Base-by-base conservation (phyloP, 2,113 vertebrate genomes). In the Pomatostomus ruficeps region DNA sequence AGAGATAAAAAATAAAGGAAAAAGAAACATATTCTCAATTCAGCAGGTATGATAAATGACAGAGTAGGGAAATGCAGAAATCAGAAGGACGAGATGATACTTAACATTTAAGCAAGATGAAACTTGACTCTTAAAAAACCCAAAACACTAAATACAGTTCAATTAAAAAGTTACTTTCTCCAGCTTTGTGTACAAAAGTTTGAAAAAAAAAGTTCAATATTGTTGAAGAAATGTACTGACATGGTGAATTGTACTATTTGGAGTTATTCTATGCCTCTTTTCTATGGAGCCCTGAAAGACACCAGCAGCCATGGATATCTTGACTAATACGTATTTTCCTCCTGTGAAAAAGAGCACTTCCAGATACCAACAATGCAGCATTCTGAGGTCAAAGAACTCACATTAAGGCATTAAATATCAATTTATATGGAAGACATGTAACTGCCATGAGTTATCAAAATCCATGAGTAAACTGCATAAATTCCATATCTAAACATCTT, bases 131-230 rank as follows among this genome's bases (percentile, higher is more conserved):
- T 81, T 55, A 66, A 59, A 36, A 49, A 28, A 2, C 4, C 12
- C 10, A 15, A n/a, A 52, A 51, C 18, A 15, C 23, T 8, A 18
- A 63, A 19, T 51, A 61, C 1, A 65, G 7, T 54, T 90, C 4
- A 65, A 35, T 28, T 40, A 14, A 79, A 71, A 67, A 35, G 12
- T n/a, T 59, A 25, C 18, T 62, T 83, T 67, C 5, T 40, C 9
- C 16, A 45, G 4, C 1, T 52, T 71, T 48, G 1, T 36, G 3
- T 62, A 4, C 2, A 67, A 51, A 31, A 46, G 1, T 49, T 40
- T n/a, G n/a, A n/a, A n/a, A 25, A 58, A 7, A 36, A 17, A 29
- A 16, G 6, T 65, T 86, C 19, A 23, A 2, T 29, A 59, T 55
- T 57, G 7, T 2, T 62, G 61, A 57, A 68, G 15, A 54, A 55